Evolutionary conservation across 1,140 invertebrate genomes (phyloP).

Genomic region (Pomacea maculata): DNA sequence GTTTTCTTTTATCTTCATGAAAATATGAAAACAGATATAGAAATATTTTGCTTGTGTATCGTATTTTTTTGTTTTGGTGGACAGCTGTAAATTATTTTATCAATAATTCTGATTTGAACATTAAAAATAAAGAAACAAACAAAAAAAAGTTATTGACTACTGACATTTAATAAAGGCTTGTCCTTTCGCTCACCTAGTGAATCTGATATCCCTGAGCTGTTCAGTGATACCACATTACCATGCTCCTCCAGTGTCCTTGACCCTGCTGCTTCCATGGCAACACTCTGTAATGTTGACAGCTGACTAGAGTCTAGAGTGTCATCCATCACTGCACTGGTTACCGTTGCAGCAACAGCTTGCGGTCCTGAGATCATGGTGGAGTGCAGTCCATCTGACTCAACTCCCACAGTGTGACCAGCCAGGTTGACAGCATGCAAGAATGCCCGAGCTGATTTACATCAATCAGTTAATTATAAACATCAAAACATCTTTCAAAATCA

Average conservation of each 20-base stretch:
- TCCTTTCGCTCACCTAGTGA: neutral
- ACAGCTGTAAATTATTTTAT: too few species aligned
- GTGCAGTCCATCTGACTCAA: constrained; percentile 31
- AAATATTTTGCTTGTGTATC: too few species aligned
- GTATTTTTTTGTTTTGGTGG: too few species aligned
- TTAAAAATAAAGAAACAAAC: too few species aligned
- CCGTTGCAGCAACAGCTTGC: constrained; percentile 13
- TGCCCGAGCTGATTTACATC: neutral
- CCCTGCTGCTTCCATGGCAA: constrained; percentile 22
- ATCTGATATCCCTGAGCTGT: constrained; percentile 7
- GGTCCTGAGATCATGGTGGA: constrained; percentile 35
- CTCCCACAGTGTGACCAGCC: constrained; percentile 15
- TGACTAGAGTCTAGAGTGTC: constrained; percentile 24
- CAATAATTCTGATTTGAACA: too few species aligned
- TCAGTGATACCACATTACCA: neutral
- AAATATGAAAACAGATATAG: too few species aligned
- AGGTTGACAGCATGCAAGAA: constrained; percentile 18
- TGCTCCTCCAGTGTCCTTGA: neutral
- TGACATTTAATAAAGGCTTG: too few species aligned
- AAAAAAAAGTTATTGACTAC: too few species aligned
- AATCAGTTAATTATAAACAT: neutral
- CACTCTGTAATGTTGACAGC: constrained; percentile 16
- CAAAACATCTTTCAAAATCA: neutral
- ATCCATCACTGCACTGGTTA: constrained; percentile 16
- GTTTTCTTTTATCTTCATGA: too few species aligned